Evolutionary conservation across 2,797 vertebrate species (phyloP).

Genomic region (Miichthys miiuy): DNA sequence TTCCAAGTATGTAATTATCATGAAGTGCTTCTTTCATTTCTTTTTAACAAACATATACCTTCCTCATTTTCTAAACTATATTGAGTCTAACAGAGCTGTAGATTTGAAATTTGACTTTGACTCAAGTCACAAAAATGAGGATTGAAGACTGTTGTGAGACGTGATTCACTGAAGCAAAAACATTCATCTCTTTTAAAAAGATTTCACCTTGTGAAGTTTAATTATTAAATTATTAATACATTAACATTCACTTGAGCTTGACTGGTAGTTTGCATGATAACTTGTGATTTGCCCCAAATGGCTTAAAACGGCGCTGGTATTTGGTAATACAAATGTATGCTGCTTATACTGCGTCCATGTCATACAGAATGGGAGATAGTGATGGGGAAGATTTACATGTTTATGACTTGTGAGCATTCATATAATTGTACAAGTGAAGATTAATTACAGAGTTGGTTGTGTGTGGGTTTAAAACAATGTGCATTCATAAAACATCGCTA

Average conservation of each 20-base stretch:
- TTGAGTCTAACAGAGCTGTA: not conserved
- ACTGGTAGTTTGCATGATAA: not conserved
- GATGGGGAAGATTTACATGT: no score
- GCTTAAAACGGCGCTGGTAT: not conserved
- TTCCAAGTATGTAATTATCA: not conserved
- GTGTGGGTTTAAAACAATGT: not conserved
- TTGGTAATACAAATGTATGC: not conserved
- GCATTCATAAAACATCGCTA: not conserved
- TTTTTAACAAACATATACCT: constrained; percentile 2
- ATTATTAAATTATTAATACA: no score
- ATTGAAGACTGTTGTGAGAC: not conserved
- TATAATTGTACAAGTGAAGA: not conserved
- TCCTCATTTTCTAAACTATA: no score
- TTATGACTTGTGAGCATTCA: not conserved
- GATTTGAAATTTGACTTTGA: not conserved
- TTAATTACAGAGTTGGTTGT: not conserved
- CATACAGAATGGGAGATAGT: not conserved
- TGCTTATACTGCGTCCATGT: not conserved
- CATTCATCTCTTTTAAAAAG: not conserved
- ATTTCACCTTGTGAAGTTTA: not conserved
- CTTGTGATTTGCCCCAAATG: not conserved
- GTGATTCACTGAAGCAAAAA: not conserved
- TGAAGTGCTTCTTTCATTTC: not conserved
- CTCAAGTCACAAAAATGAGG: not conserved
- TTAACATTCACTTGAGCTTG: no score